phyloP scores from a whole-genome alignment of 2,797 vertebrate genomes.

The Tenualosa ilisha region DNA sequence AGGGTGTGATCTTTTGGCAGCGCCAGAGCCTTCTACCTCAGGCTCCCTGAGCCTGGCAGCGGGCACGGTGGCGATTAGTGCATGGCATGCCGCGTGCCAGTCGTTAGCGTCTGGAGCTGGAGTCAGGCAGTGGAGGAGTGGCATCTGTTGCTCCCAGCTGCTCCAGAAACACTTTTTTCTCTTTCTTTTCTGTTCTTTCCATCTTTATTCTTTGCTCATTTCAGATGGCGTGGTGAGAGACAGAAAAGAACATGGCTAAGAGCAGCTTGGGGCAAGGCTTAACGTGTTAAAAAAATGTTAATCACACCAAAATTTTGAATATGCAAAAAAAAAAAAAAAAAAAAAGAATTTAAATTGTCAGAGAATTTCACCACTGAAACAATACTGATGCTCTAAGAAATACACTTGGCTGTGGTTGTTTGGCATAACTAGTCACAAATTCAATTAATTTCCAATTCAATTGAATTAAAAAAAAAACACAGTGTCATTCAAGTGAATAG shows the following conservation, averaged over 20 bases:
- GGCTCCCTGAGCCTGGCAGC: neutral
- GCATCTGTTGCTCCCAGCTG: slow-evolving; percentile 48
- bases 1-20: slow-evolving; percentile 25
- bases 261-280: neutral
- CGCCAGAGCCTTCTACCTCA: neutral
- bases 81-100: slow-evolving; percentile 33
- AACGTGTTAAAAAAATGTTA: neutral
- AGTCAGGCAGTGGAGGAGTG: slow-evolving; percentile 40
- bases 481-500: neutral
- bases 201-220: neutral
- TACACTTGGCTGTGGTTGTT: neutral
- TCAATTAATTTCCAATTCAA: neutral
- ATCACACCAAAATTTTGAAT: slow-evolving; percentile 1
- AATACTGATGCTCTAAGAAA: neutral
- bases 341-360: neutral
- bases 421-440: neutral
- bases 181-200: neutral
- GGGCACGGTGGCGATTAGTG: slow-evolving; percentile 8
- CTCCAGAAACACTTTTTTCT: neutral
- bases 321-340: neutral
- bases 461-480: neutral
- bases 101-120: slow-evolving; percentile 44
- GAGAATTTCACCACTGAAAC: neutral
- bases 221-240: neutral
- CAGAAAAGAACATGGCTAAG: neutral